These are phyloP conservation scores for Achlya flavicornis DNA, from an alignment of 2,888 invertebrate species.

Conservation along the genomic window DNA sequence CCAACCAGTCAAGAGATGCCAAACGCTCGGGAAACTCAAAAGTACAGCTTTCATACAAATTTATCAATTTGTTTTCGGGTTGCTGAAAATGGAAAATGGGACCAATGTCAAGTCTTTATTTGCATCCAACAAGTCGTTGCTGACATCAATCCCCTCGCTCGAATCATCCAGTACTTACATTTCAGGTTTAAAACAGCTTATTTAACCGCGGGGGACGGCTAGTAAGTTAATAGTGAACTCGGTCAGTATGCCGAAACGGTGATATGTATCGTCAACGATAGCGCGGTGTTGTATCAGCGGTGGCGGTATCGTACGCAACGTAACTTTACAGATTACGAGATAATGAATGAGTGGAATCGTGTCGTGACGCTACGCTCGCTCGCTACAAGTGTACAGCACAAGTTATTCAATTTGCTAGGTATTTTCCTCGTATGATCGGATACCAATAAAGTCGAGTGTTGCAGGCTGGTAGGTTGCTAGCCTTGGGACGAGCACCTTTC, in stretches of 20 bases:
- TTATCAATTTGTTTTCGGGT: too few relatives aligned
- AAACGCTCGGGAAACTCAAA: too few relatives aligned
- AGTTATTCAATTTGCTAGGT: neutral
- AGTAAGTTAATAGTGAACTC: neutral
- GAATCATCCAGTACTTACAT: too few relatives aligned
- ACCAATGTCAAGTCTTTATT: too few relatives aligned
- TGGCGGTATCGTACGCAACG: neutral
- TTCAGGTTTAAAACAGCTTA: too few relatives aligned
- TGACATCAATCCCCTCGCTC: too few relatives aligned
- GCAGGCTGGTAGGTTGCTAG: neutral
- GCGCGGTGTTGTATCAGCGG: neutral
- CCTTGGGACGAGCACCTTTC: neutral
- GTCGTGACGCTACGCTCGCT: neutral
- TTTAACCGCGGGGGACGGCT: too few relatives aligned
- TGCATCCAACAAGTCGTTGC: too few relatives aligned
- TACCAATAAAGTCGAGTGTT: neutral
- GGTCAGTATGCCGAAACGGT: neutral
- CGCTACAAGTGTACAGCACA: neutral
- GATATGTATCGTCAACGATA: neutral
- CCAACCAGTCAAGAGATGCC: too few relatives aligned
- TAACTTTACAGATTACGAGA: neutral
- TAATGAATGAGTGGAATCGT: neutral
- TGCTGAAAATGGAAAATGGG: too few relatives aligned
- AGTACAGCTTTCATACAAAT: too few relatives aligned
- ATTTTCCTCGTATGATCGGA: neutral